Evolutionary conservation across 2,797 vertebrate species (phyloP).

Genomic region (Choloepus didactylus): DNA sequence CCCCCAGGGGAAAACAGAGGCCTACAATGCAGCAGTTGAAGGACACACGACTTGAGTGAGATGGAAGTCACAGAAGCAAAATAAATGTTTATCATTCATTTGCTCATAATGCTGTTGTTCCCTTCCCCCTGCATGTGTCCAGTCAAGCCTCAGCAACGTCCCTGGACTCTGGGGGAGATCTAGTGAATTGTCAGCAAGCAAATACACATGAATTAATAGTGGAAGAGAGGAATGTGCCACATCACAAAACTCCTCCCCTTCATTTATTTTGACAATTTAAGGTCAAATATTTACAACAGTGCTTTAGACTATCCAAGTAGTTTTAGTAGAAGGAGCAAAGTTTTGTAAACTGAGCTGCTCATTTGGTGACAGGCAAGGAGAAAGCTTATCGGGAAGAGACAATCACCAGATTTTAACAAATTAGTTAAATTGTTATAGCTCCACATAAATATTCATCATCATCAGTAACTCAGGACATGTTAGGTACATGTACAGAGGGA

Average conservation of each 20-base stretch:
- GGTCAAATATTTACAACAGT: conserved; percentile 68
- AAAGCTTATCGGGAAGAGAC: background rate
- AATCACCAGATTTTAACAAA: background rate
- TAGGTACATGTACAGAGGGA: background rate
- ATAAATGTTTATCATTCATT: conserved; percentile 13
- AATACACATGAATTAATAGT: conserved; percentile 77
- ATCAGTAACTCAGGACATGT: background rate
- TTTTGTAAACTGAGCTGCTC: conserved; percentile 47
- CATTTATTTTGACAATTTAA: conserved; percentile 76
- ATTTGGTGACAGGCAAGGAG: background rate
- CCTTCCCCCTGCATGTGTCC: background rate
- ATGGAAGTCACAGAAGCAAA: background rate
- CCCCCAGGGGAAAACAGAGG: background rate
- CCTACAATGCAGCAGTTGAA: background rate
- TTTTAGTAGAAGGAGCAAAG: conserved; percentile 10
- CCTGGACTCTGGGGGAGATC: background rate
- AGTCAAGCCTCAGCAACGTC: background rate
- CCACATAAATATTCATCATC: background rate
- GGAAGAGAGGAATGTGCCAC: conserved; percentile 68
- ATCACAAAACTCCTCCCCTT: conserved; percentile 60
- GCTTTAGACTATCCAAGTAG: conserved; percentile 45
- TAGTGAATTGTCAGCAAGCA: conserved; percentile 63
- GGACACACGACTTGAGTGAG: conserved; percentile 53
- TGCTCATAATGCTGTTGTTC: background rate
- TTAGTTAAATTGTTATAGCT: background rate